These are phyloP conservation scores for Notothenia coriiceps DNA, from an alignment of 2,113 vertebrate genomes.

Conservation along the genomic window DNA sequence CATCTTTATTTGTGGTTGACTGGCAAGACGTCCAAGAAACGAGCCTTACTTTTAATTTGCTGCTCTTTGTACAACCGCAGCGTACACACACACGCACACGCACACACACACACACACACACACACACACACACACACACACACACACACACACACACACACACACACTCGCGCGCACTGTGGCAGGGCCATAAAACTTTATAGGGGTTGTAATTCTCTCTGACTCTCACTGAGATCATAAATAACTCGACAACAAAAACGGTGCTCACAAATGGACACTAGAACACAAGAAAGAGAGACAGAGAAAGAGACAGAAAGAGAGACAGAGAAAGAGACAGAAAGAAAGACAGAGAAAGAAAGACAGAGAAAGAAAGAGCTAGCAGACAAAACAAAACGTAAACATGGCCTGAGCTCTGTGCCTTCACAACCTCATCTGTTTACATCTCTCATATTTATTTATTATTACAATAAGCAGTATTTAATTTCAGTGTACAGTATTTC, in stretches of 20 bases:
- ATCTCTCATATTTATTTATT: no score
- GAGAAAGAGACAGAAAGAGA: not conserved
- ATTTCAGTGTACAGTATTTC: no score
- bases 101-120: constrained; percentile 18
- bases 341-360: not conserved
- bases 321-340: constrained; percentile 2
- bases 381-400: constrained; percentile 13
- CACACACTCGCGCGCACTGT: constrained; percentile 29
- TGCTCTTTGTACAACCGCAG: constrained; percentile 36
- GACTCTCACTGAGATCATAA: constrained; percentile 75
- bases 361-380: not conserved
- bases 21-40: constrained; percentile 39
- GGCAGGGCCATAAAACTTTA: constrained; percentile 80
- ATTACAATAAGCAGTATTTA: no score
- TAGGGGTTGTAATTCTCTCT: constrained; percentile 79
- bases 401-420: not conserved
- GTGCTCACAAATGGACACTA: constrained; percentile 69
- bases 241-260: constrained; percentile 72
- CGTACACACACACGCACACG: constrained; percentile 7
- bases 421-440: no score
- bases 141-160: constrained; percentile 21
- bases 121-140: constrained; percentile 15
- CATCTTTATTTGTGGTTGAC: not conserved
- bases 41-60: constrained; percentile 32
- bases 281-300: constrained; percentile 16